Conservation (phyloP, 1,140 invertebrate species). For the Drosophila ficusphila region DNA sequence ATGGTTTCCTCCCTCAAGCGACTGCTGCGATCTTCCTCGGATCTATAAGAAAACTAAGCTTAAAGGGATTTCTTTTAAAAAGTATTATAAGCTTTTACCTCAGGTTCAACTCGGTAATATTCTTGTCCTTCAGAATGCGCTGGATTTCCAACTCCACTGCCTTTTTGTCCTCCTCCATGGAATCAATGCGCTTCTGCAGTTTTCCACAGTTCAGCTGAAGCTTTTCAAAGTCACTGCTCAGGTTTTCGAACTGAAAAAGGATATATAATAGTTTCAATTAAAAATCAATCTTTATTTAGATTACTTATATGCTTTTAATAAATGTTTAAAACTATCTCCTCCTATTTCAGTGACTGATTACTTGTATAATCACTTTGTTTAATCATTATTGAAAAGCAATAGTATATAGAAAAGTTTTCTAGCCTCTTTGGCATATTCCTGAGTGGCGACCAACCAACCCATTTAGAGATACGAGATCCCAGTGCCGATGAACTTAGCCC, state of each 20-base stretch:
- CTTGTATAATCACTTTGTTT: too few species aligned
- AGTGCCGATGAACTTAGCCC: conserved; percentile 11
- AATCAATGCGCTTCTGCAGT: conserved; percentile 90
- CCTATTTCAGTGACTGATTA: too few species aligned
- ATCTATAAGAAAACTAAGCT: conserved; percentile 76
- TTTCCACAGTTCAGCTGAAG: conserved; percentile 89
- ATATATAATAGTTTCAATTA: neutral
- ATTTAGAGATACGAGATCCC: neutral
- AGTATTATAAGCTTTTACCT: conserved; percentile 49
- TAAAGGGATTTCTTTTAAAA: neutral
- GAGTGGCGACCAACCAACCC: neutral
- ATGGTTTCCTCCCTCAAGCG: conserved; percentile 90
- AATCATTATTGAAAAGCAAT: too few species aligned
- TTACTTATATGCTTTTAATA: too few species aligned
- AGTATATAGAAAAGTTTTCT: neutral
- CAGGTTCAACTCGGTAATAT: conserved; percentile 86
- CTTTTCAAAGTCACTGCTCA: conserved; percentile 91
- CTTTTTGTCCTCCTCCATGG: conserved; percentile 90
- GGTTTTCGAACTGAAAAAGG: conserved; percentile 87
- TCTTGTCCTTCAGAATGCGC: conserved; percentile 88
- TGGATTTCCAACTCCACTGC: conserved; percentile 90
- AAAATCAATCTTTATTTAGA: too few species aligned
- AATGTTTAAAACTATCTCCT: too few species aligned
- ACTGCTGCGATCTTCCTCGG: conserved; percentile 91
- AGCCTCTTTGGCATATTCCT: neutral